Evolutionary conservation across 2,888 invertebrate species (phyloP).

Genomic region (Oligia strigilis): DNA sequence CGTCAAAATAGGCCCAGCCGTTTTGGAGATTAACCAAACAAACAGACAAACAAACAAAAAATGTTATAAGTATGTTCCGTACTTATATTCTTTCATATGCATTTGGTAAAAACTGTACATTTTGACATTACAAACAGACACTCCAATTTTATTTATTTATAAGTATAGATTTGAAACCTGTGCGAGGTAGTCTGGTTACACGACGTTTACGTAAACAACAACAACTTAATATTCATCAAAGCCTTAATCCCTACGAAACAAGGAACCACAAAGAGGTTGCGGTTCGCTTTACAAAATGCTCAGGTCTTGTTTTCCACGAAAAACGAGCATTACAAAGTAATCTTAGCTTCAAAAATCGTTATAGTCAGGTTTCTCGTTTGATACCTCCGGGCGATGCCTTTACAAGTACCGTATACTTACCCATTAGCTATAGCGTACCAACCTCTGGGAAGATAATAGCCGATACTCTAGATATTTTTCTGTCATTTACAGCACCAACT

Average conservation of each 20-base stretch:
- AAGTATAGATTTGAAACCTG: not conserved
- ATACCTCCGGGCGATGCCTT: constrained; percentile 19
- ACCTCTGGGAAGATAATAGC: constrained; percentile 26
- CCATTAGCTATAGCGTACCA: constrained; percentile 14
- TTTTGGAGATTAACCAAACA: not conserved
- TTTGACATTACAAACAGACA: not conserved
- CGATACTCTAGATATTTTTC: constrained; percentile 41
- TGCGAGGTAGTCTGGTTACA: not conserved
- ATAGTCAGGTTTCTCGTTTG: not conserved
- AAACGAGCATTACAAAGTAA: constrained; percentile 7
- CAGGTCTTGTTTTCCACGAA: not conserved
- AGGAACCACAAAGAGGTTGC: not conserved
- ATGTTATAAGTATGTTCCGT: not conserved
- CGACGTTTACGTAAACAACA: not conserved
- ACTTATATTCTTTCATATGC: not conserved
- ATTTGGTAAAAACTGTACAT: not conserved
- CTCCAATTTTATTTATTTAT: too few relatives aligned
- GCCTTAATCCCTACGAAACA: not conserved
- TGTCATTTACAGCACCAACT: constrained; percentile 35
- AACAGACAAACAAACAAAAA: not conserved
- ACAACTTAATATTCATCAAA: constrained; percentile 22
- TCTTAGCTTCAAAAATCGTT: constrained; percentile 27
- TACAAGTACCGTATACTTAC: constrained; percentile 9
- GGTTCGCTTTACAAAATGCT: constrained; percentile 24
- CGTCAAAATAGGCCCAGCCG: not conserved